Evolutionary conservation across 2,888 invertebrate species (phyloP).

Genomic region (Drosophila nr. perissopoda): DNA sequence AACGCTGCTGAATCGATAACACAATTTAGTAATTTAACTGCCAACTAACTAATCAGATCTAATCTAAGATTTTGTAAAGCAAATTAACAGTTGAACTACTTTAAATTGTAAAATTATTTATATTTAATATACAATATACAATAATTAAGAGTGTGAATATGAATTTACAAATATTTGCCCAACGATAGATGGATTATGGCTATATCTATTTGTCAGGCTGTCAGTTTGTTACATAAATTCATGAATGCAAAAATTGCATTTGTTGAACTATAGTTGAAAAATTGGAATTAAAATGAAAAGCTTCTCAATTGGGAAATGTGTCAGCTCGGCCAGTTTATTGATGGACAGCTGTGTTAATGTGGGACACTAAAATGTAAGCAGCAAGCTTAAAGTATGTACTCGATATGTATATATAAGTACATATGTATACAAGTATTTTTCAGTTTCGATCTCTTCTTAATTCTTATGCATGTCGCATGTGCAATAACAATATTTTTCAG

Average conservation of each 20-base stretch:
- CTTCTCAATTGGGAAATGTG: not conserved
- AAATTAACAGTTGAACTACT: not conserved
- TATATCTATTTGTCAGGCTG: not conserved
- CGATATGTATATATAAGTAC: not conserved
- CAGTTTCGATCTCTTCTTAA: conserved; percentile 15
- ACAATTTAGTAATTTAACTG: too few species aligned
- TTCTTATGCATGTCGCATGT: conserved; percentile 76
- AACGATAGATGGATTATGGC: accelerated
- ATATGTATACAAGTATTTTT: not conserved
- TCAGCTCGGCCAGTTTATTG: not conserved
- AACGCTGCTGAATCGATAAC: too few species aligned
- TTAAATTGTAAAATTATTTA: not conserved
- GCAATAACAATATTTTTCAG: conserved; percentile 69
- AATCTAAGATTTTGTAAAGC: not conserved
- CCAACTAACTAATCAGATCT: too few species aligned
- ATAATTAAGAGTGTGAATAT: not conserved
- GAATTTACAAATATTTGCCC: not conserved
- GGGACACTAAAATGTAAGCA: not conserved
- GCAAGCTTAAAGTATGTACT: not conserved
- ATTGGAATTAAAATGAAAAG: not conserved
- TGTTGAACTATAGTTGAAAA: not conserved
- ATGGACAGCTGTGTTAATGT: not conserved
- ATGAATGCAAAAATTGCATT: not conserved
- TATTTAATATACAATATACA: not conserved
- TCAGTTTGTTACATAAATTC: not conserved